Evolutionary conservation across 2,113 vertebrate species (phyloP).

Genomic region (Trichechus manatus): DNA sequence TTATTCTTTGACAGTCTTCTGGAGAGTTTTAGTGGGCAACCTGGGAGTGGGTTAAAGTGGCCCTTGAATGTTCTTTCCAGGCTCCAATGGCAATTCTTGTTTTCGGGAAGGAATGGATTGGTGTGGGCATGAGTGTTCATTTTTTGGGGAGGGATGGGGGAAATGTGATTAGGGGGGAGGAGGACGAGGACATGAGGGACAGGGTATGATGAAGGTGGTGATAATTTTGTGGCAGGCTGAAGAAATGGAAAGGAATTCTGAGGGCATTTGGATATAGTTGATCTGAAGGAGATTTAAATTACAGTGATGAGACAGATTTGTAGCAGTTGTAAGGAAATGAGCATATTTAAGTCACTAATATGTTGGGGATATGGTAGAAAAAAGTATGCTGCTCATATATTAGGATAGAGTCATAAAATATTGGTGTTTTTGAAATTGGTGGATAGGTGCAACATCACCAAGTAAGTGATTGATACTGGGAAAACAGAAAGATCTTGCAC

Average conservation of each 20-base stretch:
- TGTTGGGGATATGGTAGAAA: slow-evolving; percentile 3
- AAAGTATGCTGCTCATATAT: not conserved
- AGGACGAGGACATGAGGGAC: not conserved
- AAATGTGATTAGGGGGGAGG: not conserved
- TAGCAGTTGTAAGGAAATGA: slow-evolving; percentile 28
- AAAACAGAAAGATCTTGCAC: not conserved
- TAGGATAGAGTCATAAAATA: slow-evolving; percentile 28
- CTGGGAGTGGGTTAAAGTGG: slow-evolving; percentile 37
- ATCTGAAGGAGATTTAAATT: slow-evolving; percentile 38
- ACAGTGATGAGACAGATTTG: slow-evolving; percentile 41
- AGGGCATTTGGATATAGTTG: slow-evolving; percentile 58
- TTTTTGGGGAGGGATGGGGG: not conserved
- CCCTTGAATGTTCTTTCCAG: slow-evolving; percentile 16
- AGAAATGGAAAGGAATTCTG: slow-evolving; percentile 58
- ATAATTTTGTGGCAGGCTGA: slow-evolving; percentile 16
- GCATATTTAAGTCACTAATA: not conserved
- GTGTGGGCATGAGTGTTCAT: not conserved
- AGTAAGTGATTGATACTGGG: not conserved
- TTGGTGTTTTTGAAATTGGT: slow-evolving; percentile 46
- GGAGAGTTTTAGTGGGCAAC: slow-evolving; percentile 23
- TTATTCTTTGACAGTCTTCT: slow-evolving; percentile 35
- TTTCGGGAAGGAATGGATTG: slow-evolving; percentile 48
- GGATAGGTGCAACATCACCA: not conserved
- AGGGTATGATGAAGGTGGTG: slow-evolving; percentile 18
- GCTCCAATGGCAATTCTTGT: not conserved